phyloP scores from a whole-genome alignment of 1,140 invertebrate species.

The Mizuhopecten yessoensis region DNA sequence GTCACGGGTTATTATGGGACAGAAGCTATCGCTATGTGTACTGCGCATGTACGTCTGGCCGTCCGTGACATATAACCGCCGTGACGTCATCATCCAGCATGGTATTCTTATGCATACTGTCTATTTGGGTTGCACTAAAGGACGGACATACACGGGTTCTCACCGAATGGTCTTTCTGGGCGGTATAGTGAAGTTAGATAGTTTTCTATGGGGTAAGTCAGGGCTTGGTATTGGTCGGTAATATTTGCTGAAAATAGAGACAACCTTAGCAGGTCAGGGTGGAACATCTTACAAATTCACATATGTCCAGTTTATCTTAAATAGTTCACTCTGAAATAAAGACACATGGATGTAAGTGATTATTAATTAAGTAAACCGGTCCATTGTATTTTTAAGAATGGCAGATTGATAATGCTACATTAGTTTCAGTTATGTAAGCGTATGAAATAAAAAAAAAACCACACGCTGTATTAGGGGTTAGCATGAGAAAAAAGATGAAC shows the following conservation, averaged over 20 bases:
- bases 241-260: conserved; percentile 34
- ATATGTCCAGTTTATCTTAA: neutral
- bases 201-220: conserved; percentile 27
- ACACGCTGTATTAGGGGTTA: neutral
- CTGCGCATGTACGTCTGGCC: neutral
- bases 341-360: too few species aligned
- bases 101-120: neutral
- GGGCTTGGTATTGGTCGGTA: conserved; percentile 1
- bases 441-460: neutral
- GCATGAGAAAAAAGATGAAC: neutral
- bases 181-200: conserved; percentile 47
- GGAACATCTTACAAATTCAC: neutral
- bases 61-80: neutral
- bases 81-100: conserved; percentile 8
- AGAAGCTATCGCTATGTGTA: neutral
- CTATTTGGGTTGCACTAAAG: neutral
- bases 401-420: neutral
- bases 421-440: neutral
- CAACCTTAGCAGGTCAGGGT: neutral
- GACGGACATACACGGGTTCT: conserved; percentile 42
- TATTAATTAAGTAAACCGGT: neutral
- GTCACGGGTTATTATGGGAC: neutral
- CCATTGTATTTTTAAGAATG: neutral
- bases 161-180: conserved; percentile 55
- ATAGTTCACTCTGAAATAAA: neutral